Evolutionary conservation across 2,797 vertebrate genomes (phyloP).

Genomic region (Amazonetta brasiliensis): DNA sequence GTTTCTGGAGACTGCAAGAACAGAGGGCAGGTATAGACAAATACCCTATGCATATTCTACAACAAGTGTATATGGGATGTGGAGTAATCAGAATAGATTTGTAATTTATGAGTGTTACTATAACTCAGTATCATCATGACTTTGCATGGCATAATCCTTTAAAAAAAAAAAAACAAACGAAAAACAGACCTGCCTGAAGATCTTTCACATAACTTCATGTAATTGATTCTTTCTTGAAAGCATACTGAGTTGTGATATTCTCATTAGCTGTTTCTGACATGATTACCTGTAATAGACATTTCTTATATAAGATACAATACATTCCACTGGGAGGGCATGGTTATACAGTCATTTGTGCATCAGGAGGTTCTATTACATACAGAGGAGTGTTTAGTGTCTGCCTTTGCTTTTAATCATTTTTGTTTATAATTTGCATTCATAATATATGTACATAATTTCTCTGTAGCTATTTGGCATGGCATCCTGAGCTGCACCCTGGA

Average conservation of each 20-base stretch:
- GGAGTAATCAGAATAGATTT: background rate
- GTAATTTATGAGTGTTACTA: background rate
- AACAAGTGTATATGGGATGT: background rate
- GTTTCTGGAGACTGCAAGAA: background rate
- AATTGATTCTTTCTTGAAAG: background rate
- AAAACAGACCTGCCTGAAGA: background rate
- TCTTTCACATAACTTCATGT: background rate
- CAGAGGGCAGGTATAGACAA: background rate
- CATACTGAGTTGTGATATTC: background rate
- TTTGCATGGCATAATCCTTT: background rate
- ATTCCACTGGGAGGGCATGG: background rate
- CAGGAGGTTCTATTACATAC: background rate
- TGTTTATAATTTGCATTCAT: background rate
- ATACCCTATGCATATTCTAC: accelerated
- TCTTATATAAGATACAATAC: background rate
- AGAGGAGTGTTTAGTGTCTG: background rate
- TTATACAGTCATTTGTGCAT: background rate
- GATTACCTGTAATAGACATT: background rate
- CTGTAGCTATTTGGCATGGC: background rate
- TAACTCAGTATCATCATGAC: background rate
- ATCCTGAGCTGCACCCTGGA: background rate
- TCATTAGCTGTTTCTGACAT: background rate
- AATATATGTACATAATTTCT: background rate
- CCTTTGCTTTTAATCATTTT: background rate
- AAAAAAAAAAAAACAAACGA: background rate